Evolutionary conservation across 2,113 vertebrate genomes (phyloP).

Genomic region (Coregonus clupeaformis): DNA sequence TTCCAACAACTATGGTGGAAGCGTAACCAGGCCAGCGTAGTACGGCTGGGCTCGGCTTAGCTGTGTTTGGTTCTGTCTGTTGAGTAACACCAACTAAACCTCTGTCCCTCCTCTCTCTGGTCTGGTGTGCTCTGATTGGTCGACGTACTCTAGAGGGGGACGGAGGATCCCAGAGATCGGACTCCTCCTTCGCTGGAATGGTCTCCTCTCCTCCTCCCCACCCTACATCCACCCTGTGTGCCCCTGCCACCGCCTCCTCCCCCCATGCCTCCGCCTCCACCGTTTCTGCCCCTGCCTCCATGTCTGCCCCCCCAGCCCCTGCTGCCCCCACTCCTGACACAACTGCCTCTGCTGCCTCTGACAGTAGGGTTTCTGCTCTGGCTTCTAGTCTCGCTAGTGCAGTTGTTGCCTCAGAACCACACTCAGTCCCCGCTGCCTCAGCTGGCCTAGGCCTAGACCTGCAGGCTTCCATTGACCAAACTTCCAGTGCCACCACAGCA

Average conservation of each 20-base stretch:
- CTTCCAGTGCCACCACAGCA: conserved; percentile 27
- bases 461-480: conserved; percentile 33
- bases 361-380: no score
- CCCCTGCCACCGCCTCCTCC: conserved; percentile 26
- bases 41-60: conserved; percentile 15
- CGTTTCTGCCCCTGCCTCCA: conserved; percentile 56
- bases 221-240: conserved; percentile 29
- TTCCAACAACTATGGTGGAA: no score
- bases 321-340: conserved; percentile 35
- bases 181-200: conserved; percentile 60
- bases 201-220: conserved; percentile 38
- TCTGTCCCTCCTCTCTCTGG: conserved; percentile 31
- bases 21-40: not conserved
- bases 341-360: conserved; percentile 23
- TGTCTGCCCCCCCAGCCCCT: conserved; percentile 39
- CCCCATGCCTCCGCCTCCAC: conserved; percentile 53
- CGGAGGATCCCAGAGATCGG: conserved; percentile 62
- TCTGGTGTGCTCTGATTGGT: conserved; percentile 3
- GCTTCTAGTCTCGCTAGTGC: no score
- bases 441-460: conserved; percentile 19
- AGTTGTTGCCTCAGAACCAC: no score
- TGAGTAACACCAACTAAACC: conserved; percentile 38
- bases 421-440: conserved; percentile 30
- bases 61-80: not conserved
- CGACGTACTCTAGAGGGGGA: conserved; percentile 59